phyloP scores from a whole-genome alignment of 2,888 invertebrate genomes.

The Tenthredo scrophulariae region DNA sequence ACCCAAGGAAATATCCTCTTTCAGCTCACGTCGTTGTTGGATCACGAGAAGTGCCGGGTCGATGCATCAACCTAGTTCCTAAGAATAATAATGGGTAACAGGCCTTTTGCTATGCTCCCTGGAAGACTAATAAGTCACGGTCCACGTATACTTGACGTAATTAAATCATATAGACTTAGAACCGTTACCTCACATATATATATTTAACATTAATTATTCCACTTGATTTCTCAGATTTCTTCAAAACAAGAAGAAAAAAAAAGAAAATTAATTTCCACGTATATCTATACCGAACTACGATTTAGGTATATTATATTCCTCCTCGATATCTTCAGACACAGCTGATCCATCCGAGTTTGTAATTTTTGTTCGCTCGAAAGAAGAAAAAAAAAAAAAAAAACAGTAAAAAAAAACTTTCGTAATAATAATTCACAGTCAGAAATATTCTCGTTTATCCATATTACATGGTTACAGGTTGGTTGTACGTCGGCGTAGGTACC shows the following conservation, averaged over 20 bases:
- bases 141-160: conserved; percentile 70
- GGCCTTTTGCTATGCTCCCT: conserved; percentile 38
- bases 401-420: neutral
- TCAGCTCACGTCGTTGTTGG: conserved; percentile 2
- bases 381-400: neutral
- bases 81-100: conserved; percentile 39
- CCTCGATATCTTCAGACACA: neutral
- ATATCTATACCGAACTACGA: neutral
- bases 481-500: neutral
- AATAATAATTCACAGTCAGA: neutral
- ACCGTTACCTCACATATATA: conserved; percentile 28
- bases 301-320: neutral
- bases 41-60: conserved; percentile 45
- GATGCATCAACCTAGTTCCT: conserved; percentile 44
- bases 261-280: neutral
- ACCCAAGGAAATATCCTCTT: neutral
- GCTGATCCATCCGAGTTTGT: neutral
- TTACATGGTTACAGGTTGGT: neutral
- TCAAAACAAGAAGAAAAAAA: neutral
- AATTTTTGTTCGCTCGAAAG: neutral
- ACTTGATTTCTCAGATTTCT: conserved; percentile 30
- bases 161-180: conserved; percentile 60
- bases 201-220: conserved; percentile 1
- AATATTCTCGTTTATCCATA: conserved; percentile 33
- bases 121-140: conserved; percentile 71